Conservation (phyloP, 2,888 invertebrate genomes). For the Adelognathus sp. region DNA sequence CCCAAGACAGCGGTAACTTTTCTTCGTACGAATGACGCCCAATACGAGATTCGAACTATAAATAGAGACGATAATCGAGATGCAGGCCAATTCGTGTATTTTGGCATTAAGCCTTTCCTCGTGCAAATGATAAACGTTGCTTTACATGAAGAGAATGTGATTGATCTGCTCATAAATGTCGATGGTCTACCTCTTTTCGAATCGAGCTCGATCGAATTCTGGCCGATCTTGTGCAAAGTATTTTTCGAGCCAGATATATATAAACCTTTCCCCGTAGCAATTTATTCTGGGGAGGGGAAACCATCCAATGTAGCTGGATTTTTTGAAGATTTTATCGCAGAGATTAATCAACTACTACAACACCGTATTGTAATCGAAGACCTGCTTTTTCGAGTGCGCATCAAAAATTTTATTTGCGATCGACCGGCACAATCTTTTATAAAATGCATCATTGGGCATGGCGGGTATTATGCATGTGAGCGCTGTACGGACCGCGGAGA, state of each 20-base stretch:
- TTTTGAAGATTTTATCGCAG: constrained; percentile 43
- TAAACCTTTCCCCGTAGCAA: constrained; percentile 24
- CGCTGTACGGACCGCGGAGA: constrained; percentile 35
- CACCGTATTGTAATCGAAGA: constrained; percentile 37
- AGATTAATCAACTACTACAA: constrained; percentile 30
- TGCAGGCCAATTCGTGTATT: constrained; percentile 50
- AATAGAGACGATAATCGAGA: neutral
- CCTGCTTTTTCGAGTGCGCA: constrained; percentile 32
- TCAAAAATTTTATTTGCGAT: constrained; percentile 56
- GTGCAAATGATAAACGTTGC: constrained; percentile 26
- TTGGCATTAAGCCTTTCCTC: constrained; percentile 28
- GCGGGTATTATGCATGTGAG: constrained; percentile 45
- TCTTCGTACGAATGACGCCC: neutral
- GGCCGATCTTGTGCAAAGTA: constrained; percentile 50
- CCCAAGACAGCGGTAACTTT: constrained; percentile 5
- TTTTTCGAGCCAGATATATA: constrained; percentile 30
- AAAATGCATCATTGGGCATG: constrained; percentile 48
- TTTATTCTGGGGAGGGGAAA: constrained; percentile 29
- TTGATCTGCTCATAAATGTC: constrained; percentile 44
- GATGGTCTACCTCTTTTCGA: constrained; percentile 48
- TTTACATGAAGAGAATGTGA: constrained; percentile 30
- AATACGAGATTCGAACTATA: neutral
- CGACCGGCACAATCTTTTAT: constrained; percentile 52
- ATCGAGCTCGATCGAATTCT: constrained; percentile 51
- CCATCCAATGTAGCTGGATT: neutral